A percentile compares a stretch with the other conserved stretches of the same genome.
Evolutionary conservation across 2,888 invertebrate genomes (phyloP).

Genomic region (Metellina segmentata): DNA sequence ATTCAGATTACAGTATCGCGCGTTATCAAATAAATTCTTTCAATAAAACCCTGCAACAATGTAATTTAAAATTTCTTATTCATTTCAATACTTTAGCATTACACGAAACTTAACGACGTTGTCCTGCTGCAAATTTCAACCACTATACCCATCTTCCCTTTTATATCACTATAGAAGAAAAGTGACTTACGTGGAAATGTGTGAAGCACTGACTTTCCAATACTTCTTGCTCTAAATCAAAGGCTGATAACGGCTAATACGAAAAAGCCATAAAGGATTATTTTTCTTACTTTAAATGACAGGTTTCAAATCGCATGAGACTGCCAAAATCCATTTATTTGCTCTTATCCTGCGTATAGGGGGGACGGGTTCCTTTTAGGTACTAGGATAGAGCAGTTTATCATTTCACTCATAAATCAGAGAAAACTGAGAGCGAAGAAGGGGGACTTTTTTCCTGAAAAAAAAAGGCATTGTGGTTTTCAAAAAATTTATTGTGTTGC

Average conservation of each 20-base stretch:
- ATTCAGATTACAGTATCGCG: no score
- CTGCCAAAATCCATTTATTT: conserved; percentile 70
- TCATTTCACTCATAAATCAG: conserved; percentile 67
- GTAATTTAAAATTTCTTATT: no score
- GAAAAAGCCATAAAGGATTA: conserved; percentile 36
- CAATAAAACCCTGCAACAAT: no score
- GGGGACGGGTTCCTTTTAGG: conserved; percentile 55
- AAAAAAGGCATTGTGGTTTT: conserved; percentile 20
- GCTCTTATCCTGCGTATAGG: conserved; percentile 56
- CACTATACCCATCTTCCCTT: not conserved
- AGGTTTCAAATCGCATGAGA: conserved; percentile 25
- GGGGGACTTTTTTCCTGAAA: conserved; percentile 8
- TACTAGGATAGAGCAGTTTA: conserved; percentile 55
- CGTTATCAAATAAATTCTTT: no score
- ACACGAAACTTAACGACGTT: no score
- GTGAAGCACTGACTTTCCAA: not conserved
- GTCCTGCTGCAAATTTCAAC: not conserved
- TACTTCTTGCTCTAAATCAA: not conserved
- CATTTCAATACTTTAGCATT: no score
- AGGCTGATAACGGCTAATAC: not conserved
- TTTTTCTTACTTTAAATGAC: conserved; percentile 56
- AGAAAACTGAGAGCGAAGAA: not conserved
- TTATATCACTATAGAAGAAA: not conserved
- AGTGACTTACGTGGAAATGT: not conserved
- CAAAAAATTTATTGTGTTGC: conserved; percentile 20